Evolutionary conservation across 2,797 vertebrate species (phyloP).

Genomic region (Scolopax bukidnonensis): DNA sequence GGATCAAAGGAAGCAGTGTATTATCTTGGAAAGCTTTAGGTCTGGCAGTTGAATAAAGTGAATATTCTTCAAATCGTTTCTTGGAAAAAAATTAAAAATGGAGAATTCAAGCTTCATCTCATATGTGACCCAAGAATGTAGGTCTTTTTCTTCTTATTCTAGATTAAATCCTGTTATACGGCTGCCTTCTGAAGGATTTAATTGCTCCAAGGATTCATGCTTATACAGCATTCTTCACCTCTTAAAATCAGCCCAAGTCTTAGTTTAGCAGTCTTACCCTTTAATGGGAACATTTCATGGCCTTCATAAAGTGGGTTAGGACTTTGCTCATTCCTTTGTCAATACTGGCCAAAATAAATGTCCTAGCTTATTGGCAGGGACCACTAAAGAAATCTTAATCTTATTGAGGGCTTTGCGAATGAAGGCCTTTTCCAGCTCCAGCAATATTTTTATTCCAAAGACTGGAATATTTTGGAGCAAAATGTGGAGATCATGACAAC

Average conservation of each 20-base stretch:
- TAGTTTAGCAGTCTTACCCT: not conserved
- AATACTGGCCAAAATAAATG: conserved; percentile 5
- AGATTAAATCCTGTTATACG: conserved; percentile 27
- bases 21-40: conserved; percentile 45
- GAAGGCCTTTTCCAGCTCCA: not conserved
- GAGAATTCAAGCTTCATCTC: conserved; percentile 3
- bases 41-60: conserved; percentile 51
- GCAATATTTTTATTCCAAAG: not conserved
- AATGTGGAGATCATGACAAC: not conserved
- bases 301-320: not conserved
- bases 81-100: conserved; percentile 12
- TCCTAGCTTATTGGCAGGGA: not conserved
- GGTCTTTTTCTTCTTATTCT: conserved; percentile 17
- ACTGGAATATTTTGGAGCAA: not conserved
- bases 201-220: not conserved
- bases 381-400: not conserved
- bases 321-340: conserved; percentile 19
- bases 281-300: not conserved
- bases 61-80: conserved; percentile 28
- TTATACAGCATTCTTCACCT: conserved; percentile 19
- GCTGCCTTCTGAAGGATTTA: conserved; percentile 24
- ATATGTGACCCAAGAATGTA: not conserved
- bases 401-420: not conserved
- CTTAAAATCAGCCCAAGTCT: not conserved
- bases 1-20: conserved; percentile 40